These are phyloP conservation scores for Diloba caeruleocephala DNA, from an alignment of 2,888 invertebrate species.

Conservation along the genomic window DNA sequence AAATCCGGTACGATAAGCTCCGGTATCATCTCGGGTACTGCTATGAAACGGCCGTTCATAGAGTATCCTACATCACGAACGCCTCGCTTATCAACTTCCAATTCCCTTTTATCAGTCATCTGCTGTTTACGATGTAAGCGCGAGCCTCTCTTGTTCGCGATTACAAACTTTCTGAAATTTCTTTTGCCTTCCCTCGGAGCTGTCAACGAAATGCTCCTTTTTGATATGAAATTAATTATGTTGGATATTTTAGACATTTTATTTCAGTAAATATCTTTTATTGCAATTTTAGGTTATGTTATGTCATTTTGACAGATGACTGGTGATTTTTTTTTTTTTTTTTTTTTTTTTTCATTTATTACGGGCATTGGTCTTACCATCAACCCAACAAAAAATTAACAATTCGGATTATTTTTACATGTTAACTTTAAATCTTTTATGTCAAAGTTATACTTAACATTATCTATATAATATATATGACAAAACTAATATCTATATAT, in stretches of 20 bases:
- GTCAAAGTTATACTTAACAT: too few relatives aligned
- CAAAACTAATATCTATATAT: too few relatives aligned
- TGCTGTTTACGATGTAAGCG: constrained; percentile 90
- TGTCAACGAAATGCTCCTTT: constrained; percentile 77
- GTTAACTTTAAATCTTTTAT: too few relatives aligned
- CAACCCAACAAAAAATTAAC: too few relatives aligned
- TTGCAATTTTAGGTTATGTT: constrained; percentile 53
- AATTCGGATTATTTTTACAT: too few relatives aligned
- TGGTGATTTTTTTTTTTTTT: neutral
- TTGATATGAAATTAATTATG: constrained; percentile 73
- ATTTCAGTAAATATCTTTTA: constrained; percentile 5
- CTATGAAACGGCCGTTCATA: constrained; percentile 87
- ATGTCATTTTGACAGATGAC: constrained; percentile 18
- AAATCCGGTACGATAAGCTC: constrained; percentile 97
- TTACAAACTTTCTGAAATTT: constrained; percentile 94
- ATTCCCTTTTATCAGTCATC: constrained; percentile 88
- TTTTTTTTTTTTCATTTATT: too few relatives aligned
- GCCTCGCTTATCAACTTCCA: constrained; percentile 92
- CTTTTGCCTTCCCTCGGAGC: constrained; percentile 90
- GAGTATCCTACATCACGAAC: constrained; percentile 90
- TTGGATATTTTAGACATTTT: constrained; percentile 78
- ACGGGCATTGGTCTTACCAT: too few relatives aligned
- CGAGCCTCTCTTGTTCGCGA: constrained; percentile 93
- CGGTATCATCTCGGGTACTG: constrained; percentile 96
- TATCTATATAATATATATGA: too few relatives aligned